Evolutionary conservation across 2,113 vertebrate genomes (phyloP).

Genomic region (Chamaetylas fuelleborni): DNA sequence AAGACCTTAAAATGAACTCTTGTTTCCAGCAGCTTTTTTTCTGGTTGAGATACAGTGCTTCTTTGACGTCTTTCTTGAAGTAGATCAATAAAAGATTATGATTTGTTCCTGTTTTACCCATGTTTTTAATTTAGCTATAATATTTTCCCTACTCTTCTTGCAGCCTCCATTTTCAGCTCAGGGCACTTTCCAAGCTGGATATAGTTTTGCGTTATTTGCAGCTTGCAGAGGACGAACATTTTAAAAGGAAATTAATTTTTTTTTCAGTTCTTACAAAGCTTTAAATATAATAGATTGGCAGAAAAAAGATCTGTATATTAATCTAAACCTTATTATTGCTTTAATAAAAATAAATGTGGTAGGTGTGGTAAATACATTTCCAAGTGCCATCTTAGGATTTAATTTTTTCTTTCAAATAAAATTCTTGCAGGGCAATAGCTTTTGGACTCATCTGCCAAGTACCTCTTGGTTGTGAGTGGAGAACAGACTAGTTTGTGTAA

Average conservation of each 20-base stretch:
- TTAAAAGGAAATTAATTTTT: not conserved
- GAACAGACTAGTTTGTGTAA: not conserved
- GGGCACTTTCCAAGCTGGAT: not conserved
- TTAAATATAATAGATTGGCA: not conserved
- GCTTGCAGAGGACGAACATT: not conserved
- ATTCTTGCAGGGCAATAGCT: not conserved
- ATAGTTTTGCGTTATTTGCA: not conserved
- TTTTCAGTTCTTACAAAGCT: not conserved
- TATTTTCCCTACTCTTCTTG: not conserved
- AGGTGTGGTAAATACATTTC: not conserved
- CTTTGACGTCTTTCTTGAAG: not conserved
- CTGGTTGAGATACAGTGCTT: not conserved
- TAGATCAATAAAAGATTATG: not conserved
- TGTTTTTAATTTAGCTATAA: not conserved
- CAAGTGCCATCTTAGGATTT: not conserved
- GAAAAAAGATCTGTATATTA: not conserved
- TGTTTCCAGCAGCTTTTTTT: not conserved
- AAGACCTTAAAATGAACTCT: not conserved
- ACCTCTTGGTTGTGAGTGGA: not conserved
- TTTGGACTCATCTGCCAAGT: not conserved
- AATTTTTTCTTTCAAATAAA: not conserved
- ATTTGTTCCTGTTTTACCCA: not conserved
- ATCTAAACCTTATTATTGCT: not conserved
- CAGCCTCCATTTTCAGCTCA: not conserved
- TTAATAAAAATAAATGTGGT: not conserved